A percentile compares a stretch with the other conserved stretches of the same genome.
Evolutionary conservation across 1,140 invertebrate species (phyloP).

Genomic region (Ectropis grisescens): DNA sequence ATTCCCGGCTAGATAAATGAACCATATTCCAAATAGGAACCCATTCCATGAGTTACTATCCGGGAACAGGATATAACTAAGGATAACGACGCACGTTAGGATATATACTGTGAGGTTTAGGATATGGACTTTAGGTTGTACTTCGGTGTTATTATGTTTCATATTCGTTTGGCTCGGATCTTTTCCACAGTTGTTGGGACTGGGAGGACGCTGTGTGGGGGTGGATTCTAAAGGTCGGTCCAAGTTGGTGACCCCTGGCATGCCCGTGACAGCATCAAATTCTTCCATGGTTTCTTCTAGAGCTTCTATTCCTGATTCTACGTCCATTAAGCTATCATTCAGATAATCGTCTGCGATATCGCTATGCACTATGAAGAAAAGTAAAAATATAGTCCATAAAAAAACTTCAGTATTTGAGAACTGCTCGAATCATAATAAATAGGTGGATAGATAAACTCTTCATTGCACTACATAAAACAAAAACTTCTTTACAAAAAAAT

Average conservation of each 20-base stretch:
- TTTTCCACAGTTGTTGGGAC: no score
- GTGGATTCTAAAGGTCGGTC: no score
- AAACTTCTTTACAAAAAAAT: no score
- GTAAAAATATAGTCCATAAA: no score
- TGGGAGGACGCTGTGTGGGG: no score
- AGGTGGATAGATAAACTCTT: no score
- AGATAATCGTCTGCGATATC: slow-evolving; percentile 35
- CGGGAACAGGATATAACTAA: slow-evolving; percentile 47
- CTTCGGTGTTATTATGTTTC: no score
- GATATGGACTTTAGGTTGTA: slow-evolving; percentile 37
- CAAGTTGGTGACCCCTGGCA: no score
- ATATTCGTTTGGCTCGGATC: no score
- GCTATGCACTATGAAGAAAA: slow-evolving; percentile 26
- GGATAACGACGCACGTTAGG: slow-evolving; percentile 41
- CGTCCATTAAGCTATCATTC: slow-evolving; percentile 46
- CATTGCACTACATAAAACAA: no score
- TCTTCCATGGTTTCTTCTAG: slow-evolving; percentile 56
- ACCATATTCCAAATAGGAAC: slow-evolving; percentile 61
- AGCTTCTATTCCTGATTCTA: slow-evolving; percentile 66
- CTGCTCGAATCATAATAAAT: no score
- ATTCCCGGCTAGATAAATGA: slow-evolving; percentile 40
- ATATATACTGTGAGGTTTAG: slow-evolving; percentile 52
- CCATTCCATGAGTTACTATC: slow-evolving; percentile 54
- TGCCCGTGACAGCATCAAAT: slow-evolving; percentile 29
- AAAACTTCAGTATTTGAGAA: no score